phyloP scores from a whole-genome alignment of 2,113 vertebrate species.

The Pterocles gutturalis region DNA sequence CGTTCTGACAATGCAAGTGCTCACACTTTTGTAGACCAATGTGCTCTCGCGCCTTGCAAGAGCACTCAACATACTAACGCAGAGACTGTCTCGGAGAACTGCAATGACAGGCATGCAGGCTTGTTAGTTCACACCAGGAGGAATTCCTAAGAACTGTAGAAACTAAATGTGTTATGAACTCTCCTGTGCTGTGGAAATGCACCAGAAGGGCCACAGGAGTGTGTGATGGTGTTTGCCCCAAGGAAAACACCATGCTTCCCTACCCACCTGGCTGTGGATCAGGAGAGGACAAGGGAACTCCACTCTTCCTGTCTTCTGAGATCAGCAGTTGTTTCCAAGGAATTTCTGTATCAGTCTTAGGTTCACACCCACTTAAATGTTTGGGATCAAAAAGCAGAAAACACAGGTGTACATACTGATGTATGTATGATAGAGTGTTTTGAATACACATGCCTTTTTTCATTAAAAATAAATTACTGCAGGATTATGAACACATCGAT shows the following conservation, averaged over 20 bases:
- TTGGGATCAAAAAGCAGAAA: not conserved
- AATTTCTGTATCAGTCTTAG: not conserved
- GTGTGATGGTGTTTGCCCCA: not conserved
- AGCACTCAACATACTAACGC: conserved; percentile 34
- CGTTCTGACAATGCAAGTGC: conserved; percentile 58
- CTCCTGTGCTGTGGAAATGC: rapidly evolving
- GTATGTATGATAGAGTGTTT: not conserved
- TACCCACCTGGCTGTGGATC: not conserved
- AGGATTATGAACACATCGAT: not conserved
- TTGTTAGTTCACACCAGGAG: not conserved
- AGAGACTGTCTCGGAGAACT: not conserved
- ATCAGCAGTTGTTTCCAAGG: not conserved
- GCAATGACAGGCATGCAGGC: conserved; percentile 8
- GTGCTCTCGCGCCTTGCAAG: conserved; percentile 46
- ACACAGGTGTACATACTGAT: rapidly evolving
- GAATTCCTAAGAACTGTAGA: not conserved
- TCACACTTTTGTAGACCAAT: conserved; percentile 50
- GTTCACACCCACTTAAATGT: not conserved
- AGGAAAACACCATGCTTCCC: not conserved
- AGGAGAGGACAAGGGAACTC: not conserved
- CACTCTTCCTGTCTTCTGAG: not conserved
- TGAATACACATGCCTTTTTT: not conserved
- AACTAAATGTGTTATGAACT: not conserved
- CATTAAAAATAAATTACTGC: not conserved
- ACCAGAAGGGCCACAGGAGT: not conserved